Conservation (phyloP, 2,888 invertebrate genomes). For the Drymonia ruficornis region DNA sequence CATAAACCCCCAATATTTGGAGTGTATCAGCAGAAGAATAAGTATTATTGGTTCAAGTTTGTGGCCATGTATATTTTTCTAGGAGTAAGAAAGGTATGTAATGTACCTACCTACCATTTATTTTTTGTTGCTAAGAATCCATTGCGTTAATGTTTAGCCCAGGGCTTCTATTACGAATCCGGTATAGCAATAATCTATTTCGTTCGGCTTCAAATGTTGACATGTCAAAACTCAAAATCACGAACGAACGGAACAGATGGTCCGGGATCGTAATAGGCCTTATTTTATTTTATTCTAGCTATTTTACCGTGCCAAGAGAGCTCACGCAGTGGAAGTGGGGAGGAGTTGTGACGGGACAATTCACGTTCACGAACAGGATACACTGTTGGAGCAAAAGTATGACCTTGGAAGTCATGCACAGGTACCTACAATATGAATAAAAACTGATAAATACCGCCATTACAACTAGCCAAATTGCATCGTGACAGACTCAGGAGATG, state of each 20-base stretch:
- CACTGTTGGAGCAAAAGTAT: constrained; percentile 83
- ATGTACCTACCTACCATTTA: not conserved
- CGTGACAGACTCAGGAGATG: no score
- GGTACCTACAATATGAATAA: no score
- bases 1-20: constrained; percentile 72
- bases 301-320: constrained; percentile 45
- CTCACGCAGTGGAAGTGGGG: constrained; percentile 58
- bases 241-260: no score
- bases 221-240: no score
- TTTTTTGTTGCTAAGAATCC: not conserved
- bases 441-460: no score
- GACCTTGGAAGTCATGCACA: constrained; percentile 77
- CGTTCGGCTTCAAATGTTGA: no score
- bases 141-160: no score
- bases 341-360: constrained; percentile 62
- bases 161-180: no score
- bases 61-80: constrained; percentile 72
- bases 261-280: no score
- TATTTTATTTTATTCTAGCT: constrained; percentile 61
- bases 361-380: constrained; percentile 62
- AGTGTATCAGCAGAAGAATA: constrained; percentile 79
- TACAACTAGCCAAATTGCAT: no score
- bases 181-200: no score
- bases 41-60: constrained; percentile 80
- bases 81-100: constrained; percentile 73